Conservation (phyloP, 2,888 invertebrate species). For the Bugulina stolonifera region DNA sequence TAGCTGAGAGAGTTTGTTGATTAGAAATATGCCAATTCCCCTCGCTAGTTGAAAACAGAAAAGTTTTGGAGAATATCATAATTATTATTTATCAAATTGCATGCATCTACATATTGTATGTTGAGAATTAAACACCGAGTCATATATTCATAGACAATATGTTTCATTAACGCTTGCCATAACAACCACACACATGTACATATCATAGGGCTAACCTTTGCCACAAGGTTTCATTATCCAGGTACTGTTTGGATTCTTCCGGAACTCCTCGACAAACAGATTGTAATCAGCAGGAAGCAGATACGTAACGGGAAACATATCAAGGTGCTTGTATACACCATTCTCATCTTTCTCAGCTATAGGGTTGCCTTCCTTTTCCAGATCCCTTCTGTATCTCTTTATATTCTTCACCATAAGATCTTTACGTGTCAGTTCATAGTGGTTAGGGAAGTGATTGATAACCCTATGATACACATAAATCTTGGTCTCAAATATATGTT, state of each 20-base stretch:
- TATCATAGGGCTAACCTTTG: slow-evolving; percentile 67
- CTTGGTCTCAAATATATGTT: background rate
- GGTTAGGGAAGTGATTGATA: slow-evolving; percentile 93
- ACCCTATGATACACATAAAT: slow-evolving; percentile 57
- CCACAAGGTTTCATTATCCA: slow-evolving; percentile 98
- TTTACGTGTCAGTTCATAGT: slow-evolving; percentile 88
- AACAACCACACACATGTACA: too few relatives aligned
- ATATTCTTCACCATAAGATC: slow-evolving; percentile 93
- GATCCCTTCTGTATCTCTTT: slow-evolving; percentile 82
- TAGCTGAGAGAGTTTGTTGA: slow-evolving; percentile 87
- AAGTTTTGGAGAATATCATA: too few relatives aligned
- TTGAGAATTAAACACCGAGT: too few relatives aligned
- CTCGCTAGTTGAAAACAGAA: slow-evolving; percentile 53
- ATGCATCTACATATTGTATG: too few relatives aligned
- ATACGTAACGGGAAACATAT: slow-evolving; percentile 77
- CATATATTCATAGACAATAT: too few relatives aligned
- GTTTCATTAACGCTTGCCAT: too few relatives aligned
- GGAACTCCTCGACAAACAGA: slow-evolving; percentile 91
- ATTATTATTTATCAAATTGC: too few relatives aligned
- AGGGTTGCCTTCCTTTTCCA: slow-evolving; percentile 81
- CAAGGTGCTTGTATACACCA: slow-evolving; percentile 52
- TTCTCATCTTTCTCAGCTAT: slow-evolving; percentile 74
- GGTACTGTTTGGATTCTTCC: slow-evolving; percentile 85
- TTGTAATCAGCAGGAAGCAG: slow-evolving; percentile 92
- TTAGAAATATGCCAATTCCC: slow-evolving; percentile 76